A percentile compares a stretch with the other conserved stretches of the same genome.
Evolutionary conservation across 2,797 vertebrate genomes (phyloP).

Genomic region (Enteromius thamalakanensis): DNA sequence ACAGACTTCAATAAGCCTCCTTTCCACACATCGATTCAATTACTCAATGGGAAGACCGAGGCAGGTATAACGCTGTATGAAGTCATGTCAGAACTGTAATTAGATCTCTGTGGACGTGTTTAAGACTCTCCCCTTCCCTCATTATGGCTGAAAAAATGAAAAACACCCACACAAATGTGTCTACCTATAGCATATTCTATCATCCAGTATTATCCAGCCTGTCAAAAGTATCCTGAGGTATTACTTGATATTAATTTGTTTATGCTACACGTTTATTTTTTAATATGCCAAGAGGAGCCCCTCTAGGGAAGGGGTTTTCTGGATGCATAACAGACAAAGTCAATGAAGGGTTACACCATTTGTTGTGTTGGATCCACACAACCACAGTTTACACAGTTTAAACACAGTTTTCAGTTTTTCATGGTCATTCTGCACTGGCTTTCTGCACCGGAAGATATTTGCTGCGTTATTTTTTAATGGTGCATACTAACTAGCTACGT

Average conservation of each 20-base stretch:
- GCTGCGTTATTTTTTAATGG: neutral
- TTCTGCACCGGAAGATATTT: neutral
- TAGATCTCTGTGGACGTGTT: constrained; percentile 40
- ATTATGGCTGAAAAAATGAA: neutral
- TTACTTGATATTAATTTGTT: neutral
- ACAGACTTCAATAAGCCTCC: constrained; percentile 13
- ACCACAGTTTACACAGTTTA: neutral
- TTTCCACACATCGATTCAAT: neutral
- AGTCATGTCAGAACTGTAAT: constrained; percentile 36
- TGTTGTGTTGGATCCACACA: neutral
- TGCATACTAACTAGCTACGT: too few species aligned
- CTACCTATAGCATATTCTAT: constrained; percentile 19
- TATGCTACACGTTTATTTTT: neutral
- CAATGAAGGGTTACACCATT: neutral
- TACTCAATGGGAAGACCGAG: constrained; percentile 4
- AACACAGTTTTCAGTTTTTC: too few species aligned
- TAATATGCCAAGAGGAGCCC: neutral
- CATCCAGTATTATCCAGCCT: neutral
- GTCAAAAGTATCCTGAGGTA: constrained; percentile 7
- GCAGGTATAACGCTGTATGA: constrained; percentile 7
- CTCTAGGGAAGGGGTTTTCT: neutral
- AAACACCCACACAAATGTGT: neutral
- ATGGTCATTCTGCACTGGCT: neutral
- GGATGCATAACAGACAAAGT: neutral
- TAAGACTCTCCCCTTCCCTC: neutral